Evolutionary conservation across 2,113 vertebrate species (phyloP).

Genomic region (Ctenodactylus gundi): DNA sequence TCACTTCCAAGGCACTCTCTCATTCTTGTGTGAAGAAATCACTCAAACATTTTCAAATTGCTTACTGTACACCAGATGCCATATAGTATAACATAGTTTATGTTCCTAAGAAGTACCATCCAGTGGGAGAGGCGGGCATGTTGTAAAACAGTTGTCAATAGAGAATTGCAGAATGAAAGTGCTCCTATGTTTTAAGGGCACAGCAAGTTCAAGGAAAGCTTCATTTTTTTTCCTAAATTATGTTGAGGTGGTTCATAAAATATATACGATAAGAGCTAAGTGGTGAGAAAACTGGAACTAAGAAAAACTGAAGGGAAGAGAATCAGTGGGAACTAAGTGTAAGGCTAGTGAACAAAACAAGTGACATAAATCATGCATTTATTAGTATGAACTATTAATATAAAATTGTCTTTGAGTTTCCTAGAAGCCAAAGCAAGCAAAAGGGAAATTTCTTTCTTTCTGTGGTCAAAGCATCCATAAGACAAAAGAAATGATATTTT

Average conservation of each 20-base stretch:
- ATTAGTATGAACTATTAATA: not conserved
- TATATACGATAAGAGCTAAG: not conserved
- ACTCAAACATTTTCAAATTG: slow-evolving; percentile 23
- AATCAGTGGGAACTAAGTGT: not conserved
- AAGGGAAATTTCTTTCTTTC: not conserved
- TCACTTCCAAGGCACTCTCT: slow-evolving; percentile 9
- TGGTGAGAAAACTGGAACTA: not conserved
- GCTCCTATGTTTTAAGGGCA: not conserved
- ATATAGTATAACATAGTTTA: not conserved
- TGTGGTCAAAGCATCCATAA: not conserved
- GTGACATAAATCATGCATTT: not conserved
- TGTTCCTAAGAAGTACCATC: not conserved
- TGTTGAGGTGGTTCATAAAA: not conserved
- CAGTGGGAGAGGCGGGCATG: not conserved
- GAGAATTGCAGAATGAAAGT: not conserved
- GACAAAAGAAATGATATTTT: not conserved
- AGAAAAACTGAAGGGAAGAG: slow-evolving; percentile 17
- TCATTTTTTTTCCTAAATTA: not conserved
- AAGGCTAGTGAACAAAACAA: not conserved
- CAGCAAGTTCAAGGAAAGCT: not conserved
- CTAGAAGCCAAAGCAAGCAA: not conserved
- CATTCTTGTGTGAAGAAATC: not conserved
- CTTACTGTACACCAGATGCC: not conserved
- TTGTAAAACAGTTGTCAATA: not conserved
- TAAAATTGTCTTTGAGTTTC: not conserved